Evolutionary conservation across 2,797 vertebrate species (phyloP).

Genomic region (Coranthus polyacanthus): DNA sequence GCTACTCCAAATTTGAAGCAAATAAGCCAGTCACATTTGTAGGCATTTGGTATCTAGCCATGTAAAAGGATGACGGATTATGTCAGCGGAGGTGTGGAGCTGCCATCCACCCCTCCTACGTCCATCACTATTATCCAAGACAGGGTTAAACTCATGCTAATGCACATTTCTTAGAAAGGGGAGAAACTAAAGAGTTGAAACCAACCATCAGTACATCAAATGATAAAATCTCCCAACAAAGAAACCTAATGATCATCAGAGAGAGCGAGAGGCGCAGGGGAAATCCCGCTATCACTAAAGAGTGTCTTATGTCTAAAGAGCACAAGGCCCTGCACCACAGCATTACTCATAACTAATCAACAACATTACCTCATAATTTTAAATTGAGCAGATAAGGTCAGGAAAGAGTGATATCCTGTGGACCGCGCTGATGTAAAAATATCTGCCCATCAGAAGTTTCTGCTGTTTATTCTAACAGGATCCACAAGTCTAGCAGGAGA

Average conservation of each 20-base stretch:
- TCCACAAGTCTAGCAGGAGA: constrained; percentile 70
- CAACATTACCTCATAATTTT: constrained; percentile 66
- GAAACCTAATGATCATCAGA: constrained; percentile 64
- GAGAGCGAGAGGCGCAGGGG: constrained; percentile 47
- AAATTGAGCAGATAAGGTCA: constrained; percentile 62
- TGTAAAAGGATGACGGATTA: constrained; percentile 63
- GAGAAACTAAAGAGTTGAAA: neutral
- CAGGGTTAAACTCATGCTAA: constrained; percentile 20
- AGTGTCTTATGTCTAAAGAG: constrained; percentile 64
- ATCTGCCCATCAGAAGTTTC: constrained; percentile 52
- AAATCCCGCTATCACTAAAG: constrained; percentile 60
- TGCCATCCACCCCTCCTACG: constrained; percentile 35
- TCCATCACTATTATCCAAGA: constrained; percentile 7
- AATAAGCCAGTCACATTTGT: constrained; percentile 75
- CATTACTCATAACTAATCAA: constrained; percentile 68
- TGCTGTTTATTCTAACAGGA: constrained; percentile 67
- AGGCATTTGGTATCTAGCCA: constrained; percentile 59
- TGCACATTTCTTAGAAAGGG: constrained; percentile 7
- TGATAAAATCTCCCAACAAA: constrained; percentile 53
- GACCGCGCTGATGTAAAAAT: constrained; percentile 23
- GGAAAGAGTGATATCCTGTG: constrained; percentile 41
- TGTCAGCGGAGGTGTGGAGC: constrained; percentile 56
- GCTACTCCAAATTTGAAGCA: constrained; percentile 72
- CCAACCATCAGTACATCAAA: constrained; percentile 50
- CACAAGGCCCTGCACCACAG: constrained; percentile 54